These are phyloP conservation scores for Xylocampa areola DNA, from an alignment of 2,888 invertebrate genomes.

Conservation along the genomic window DNA sequence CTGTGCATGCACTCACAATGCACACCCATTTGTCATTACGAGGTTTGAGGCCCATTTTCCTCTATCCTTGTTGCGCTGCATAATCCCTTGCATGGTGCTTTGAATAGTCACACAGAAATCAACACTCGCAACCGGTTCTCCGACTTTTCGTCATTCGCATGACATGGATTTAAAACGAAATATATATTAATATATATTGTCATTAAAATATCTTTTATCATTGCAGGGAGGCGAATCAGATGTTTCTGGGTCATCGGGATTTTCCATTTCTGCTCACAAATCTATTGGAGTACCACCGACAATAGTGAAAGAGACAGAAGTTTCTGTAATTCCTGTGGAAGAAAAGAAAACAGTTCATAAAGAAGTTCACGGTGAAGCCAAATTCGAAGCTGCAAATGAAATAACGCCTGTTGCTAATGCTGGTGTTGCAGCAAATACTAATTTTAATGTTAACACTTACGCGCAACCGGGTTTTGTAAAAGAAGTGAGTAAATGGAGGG, in stretches of 20 bases:
- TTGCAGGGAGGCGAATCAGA: conserved; percentile 75
- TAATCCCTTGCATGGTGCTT: conserved; percentile 46
- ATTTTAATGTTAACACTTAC: conserved; percentile 63
- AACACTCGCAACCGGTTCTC: no score
- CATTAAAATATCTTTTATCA: conserved; percentile 5
- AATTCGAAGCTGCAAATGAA: conserved; percentile 73
- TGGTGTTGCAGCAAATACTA: conserved; percentile 51
- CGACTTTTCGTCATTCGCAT: conserved; percentile 20
- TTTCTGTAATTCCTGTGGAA: conserved; percentile 58
- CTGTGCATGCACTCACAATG: conserved; percentile 64
- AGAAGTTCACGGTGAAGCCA: conserved; percentile 69
- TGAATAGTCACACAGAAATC: no score
- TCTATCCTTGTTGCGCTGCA: conserved; percentile 38
- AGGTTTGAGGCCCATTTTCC: conserved; percentile 53
- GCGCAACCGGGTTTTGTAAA: conserved; percentile 69
- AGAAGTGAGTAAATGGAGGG: conserved; percentile 80
- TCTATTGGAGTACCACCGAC: conserved; percentile 64
- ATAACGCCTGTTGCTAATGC: conserved; percentile 63
- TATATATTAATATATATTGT: background rate
- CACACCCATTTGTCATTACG: conserved; percentile 57
- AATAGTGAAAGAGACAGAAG: conserved; percentile 64
- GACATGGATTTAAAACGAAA: conserved; percentile 1
- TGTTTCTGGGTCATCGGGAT: conserved; percentile 70
- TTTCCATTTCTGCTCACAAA: conserved; percentile 70
- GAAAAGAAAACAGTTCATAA: conserved; percentile 58